These are phyloP conservation scores for Lepeophtheirus salmonis DNA, from an alignment of 1,140 invertebrate genomes.

Conservation along the genomic window DNA sequence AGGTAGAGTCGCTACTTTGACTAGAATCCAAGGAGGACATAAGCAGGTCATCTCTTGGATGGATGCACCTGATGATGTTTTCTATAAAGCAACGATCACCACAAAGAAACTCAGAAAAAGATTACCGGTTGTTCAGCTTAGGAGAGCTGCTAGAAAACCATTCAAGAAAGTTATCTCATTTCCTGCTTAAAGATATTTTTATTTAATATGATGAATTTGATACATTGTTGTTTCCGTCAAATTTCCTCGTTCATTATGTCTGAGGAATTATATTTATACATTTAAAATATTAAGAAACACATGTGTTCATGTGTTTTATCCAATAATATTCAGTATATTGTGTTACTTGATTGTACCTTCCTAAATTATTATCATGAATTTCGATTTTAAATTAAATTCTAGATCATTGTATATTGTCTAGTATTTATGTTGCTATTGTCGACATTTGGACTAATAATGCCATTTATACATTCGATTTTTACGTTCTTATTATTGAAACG, in stretches of 20 bases:
- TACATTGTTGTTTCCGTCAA: neutral
- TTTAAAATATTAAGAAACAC: conserved; percentile 1
- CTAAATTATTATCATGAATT: neutral
- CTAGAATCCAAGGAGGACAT: conserved; percentile 37
- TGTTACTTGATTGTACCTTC: neutral
- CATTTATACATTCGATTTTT: neutral
- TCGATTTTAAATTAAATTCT: too few species aligned
- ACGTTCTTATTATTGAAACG: neutral
- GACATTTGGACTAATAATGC: neutral
- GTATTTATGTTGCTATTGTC: neutral
- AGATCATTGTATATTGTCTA: too few species aligned
- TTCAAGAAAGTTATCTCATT: conserved; percentile 14
- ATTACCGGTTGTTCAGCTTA: neutral
- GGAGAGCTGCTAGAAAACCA: conserved; percentile 17
- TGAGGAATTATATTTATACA: neutral
- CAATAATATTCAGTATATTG: neutral
- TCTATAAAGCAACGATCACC: conserved; percentile 69
- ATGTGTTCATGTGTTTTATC: too few species aligned
- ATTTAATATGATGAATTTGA: neutral
- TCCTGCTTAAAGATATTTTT: conserved; percentile 1
- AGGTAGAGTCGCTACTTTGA: conserved; percentile 41
- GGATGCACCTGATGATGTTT: conserved; percentile 91
- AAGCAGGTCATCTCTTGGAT: conserved; percentile 91
- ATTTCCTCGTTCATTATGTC: too few species aligned
- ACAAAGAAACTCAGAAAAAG: conserved; percentile 49